Percentiles rank a stretch among this genome's conserved stretches.
Conservation (phyloP, 2,797 vertebrate species). For the Brachyrhaphis roseni region DNA sequence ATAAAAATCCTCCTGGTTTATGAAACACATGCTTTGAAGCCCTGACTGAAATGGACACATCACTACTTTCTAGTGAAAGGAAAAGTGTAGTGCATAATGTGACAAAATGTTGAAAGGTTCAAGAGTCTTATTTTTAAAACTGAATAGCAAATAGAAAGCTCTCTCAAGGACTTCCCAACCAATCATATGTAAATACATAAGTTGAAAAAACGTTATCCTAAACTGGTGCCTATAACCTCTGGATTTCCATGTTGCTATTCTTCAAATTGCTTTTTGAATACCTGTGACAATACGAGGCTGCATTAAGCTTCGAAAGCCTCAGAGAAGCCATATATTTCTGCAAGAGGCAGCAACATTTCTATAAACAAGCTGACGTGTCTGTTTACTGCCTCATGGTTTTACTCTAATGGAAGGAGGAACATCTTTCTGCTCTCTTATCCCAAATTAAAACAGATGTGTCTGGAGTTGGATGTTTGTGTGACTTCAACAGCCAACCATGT, state of each 20-base stretch:
- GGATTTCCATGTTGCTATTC: background rate
- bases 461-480: conserved; percentile 25
- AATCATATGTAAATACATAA: background rate
- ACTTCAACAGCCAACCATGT: background rate
- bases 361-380: conserved; percentile 37
- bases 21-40: too few relatives aligned
- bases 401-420: conserved; percentile 24
- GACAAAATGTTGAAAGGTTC: background rate
- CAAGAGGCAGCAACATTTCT: conserved; percentile 7
- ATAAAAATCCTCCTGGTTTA: too few relatives aligned
- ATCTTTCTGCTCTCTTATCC: conserved; percentile 30
- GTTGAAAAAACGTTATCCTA: background rate
- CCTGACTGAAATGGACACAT: too few relatives aligned
- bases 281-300: background rate
- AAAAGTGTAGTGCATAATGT: background rate
- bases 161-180: background rate
- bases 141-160: background rate
- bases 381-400: conserved; percentile 25
- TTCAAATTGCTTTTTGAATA: background rate
- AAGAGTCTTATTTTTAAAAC: background rate
- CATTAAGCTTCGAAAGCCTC: background rate
- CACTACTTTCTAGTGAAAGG: too few relatives aligned
- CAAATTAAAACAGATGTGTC: conserved; percentile 58
- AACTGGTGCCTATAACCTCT: background rate
- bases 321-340: conserved; percentile 1